Evolutionary conservation across 2,797 vertebrate species (phyloP), one percentile per base, ranked within the genome.

Genomic region (Gymnocypris eckloni): DNA sequence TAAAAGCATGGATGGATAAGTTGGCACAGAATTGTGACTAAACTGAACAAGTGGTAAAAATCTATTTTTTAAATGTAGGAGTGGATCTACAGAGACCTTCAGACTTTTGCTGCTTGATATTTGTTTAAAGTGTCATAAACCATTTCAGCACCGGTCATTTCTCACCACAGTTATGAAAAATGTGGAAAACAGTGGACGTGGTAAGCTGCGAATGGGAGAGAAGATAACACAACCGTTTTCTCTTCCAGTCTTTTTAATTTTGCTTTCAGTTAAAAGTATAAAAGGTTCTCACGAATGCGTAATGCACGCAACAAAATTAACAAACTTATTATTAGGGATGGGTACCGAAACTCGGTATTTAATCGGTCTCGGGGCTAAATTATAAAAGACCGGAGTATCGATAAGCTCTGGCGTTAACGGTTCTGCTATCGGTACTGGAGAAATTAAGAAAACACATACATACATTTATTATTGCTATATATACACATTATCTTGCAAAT

Each of bases 31-130:
- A 45, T 33, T 50, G 69, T 41, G 16, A 75, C 7, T 75, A 18
- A 75, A 50, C 15, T 52, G 7, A 75, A 11, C 25, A 52, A 75
- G 72, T 25, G 50, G 72, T 75, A 25, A 72, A 50, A 56, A 78
- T 77, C 0, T 0, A 1, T 15, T n/a, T 22, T 22, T 12, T 20
- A 4, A 76, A 69, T 41, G 20, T 70, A 54, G n/a, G 22, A 43
- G 69, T 72, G 56, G 50, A 45, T 25, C 16, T 28, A 59, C 28
- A 37, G 4, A 76, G 13, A 37, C 70, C 25, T n/a, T 73, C 25
- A 82, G 81, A 64, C 41, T 48, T 75, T 10, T 45, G 41, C 41
- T 64, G 54, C 70, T 25, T 25, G 50, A 64, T 61, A 54, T 61
- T 73, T 82, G 70, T 25, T 77, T 39, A 33, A 66, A 33, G 64